Evolutionary conservation across 1,140 invertebrate species (phyloP).

Genomic region (Limonius californicus): DNA sequence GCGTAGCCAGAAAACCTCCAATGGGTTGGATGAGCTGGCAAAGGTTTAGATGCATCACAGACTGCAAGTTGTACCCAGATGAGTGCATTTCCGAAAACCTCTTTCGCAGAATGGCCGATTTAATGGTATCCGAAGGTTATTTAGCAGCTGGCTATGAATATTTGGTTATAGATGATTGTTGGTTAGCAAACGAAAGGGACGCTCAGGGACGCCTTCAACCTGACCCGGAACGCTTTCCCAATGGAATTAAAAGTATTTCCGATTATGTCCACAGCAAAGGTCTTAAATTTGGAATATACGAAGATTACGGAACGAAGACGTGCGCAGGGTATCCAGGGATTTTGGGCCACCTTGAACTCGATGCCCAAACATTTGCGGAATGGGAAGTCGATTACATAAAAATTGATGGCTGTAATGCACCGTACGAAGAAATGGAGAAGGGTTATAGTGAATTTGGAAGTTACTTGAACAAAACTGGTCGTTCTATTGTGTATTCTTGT

Average conservation of each 20-base stretch:
- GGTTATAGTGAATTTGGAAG: too few relatives aligned
- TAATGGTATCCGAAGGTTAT: constrained; percentile 74
- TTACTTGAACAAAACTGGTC: too few relatives aligned
- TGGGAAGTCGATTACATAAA: constrained; percentile 89
- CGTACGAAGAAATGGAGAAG: constrained; percentile 79
- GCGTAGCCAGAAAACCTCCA: constrained; percentile 58
- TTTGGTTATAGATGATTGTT: constrained; percentile 86
- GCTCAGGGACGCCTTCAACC: constrained; percentile 62
- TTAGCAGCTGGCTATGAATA: constrained; percentile 76
- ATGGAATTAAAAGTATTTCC: constrained; percentile 71
- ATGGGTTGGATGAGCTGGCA: constrained; percentile 82
- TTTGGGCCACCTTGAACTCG: constrained; percentile 65
- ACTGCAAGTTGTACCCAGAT: constrained; percentile 67
- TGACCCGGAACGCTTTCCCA: constrained; percentile 73
- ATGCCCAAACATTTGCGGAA: constrained; percentile 77
- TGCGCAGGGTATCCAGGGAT: constrained; percentile 84
- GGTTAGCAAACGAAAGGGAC: constrained; percentile 68
- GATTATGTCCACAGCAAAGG: constrained; percentile 79
- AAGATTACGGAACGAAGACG: constrained; percentile 79
- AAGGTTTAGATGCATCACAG: constrained; percentile 64
- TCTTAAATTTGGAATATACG: constrained; percentile 83
- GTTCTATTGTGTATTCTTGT: constrained; percentile 82
- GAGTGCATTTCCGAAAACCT: too few relatives aligned
- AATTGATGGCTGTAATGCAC: constrained; percentile 77
- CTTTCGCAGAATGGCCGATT: constrained; percentile 68